Evolutionary conservation across 2,113 vertebrate genomes (phyloP).

Genomic region (Atrichornis clamosus): DNA sequence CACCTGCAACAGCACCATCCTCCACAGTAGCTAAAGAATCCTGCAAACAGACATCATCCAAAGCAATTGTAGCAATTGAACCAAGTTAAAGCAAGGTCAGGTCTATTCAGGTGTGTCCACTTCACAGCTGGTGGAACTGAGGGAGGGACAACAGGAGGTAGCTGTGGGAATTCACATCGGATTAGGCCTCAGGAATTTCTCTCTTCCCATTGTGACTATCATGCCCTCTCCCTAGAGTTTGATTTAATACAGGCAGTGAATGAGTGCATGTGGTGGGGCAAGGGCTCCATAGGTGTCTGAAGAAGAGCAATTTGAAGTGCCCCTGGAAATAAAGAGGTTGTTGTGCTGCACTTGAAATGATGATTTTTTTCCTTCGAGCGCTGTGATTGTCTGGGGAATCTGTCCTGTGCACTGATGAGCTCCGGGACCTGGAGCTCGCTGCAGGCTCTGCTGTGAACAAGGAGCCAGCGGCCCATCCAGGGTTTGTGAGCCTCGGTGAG

Average conservation of each 20-base stretch:
- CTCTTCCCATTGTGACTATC: neutral
- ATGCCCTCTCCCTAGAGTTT: neutral
- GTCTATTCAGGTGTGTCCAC: neutral
- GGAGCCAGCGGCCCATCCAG: neutral
- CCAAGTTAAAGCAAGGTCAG: neutral
- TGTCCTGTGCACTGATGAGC: neutral
- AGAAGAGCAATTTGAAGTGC: neutral
- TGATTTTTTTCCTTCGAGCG: neutral
- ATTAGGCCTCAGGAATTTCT: neutral
- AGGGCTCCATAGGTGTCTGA: neutral
- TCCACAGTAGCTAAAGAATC: neutral
- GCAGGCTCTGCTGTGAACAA: neutral
- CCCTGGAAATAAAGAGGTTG: neutral
- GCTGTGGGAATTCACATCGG: neutral
- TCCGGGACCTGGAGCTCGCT: fast-evolving
- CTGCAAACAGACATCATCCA: neutral
- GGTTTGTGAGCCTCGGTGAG: neutral
- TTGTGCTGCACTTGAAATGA: neutral
- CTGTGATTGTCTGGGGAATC: neutral
- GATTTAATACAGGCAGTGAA: neutral
- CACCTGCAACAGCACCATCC: neutral
- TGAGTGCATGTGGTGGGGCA: neutral
- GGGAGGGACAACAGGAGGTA: neutral
- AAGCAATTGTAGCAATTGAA: neutral
- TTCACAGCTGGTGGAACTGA: neutral